Conservation (phyloP, 2,113 vertebrate genomes). For the Dendropsophus ebraccatus region DNA sequence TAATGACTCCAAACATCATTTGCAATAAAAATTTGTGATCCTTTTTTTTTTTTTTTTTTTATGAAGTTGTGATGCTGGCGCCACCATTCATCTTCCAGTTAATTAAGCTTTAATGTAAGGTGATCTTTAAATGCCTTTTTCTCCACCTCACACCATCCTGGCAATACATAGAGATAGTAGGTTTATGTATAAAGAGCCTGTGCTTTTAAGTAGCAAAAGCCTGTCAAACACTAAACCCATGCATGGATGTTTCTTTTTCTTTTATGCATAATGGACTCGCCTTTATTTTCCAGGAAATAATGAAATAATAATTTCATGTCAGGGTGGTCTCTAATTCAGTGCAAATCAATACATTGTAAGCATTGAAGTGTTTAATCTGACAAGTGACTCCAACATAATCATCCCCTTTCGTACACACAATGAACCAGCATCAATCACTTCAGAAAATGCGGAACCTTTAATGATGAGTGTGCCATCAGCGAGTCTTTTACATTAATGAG, state of each 20-base stretch:
- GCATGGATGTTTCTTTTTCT: background rate
- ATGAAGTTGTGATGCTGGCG: background rate
- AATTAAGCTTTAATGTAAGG: no score
- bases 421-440: conserved; percentile 48
- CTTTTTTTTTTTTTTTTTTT: no score
- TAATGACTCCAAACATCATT: no score
- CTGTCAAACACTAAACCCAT: background rate
- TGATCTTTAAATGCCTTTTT: background rate
- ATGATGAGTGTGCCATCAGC: conserved; percentile 27
- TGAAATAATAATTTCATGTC: conserved; percentile 31
- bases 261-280: background rate
- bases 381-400: conserved; percentile 36
- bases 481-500: conserved; percentile 23
- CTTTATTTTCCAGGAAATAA: conserved; percentile 23
- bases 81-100: background rate
- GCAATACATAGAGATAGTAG: background rate
- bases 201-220: background rate
- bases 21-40: no score
- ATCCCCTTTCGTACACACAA: conserved; percentile 33
- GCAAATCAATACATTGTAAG: conserved; percentile 23
- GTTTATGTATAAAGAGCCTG: background rate
- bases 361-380: conserved; percentile 44
- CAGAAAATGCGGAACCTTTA: conserved; percentile 34
- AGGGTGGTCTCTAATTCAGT: conserved; percentile 39
- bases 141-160: background rate